Conservation (phyloP, 2,113 vertebrate species). For the Stigmatopora argus region DNA sequence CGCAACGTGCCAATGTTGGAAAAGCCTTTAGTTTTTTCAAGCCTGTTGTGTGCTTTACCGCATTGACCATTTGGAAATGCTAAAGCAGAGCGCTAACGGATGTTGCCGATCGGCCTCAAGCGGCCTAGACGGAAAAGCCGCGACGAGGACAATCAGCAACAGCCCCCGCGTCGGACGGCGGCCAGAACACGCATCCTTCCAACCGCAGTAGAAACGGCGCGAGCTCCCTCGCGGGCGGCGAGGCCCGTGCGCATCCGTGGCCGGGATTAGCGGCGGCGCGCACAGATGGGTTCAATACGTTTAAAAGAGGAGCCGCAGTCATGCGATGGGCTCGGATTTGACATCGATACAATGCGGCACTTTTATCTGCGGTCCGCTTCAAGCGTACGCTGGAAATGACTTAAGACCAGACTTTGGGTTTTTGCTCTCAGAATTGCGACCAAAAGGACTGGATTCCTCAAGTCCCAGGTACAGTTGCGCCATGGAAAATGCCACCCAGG, state of each 20-base stretch:
- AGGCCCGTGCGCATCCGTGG: slow-evolving; percentile 30
- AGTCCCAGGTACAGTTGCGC: slow-evolving; percentile 13
- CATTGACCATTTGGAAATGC: no score
- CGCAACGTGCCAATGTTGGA: no score
- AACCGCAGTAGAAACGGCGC: slow-evolving; percentile 45
- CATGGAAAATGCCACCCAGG: slow-evolving; percentile 3
- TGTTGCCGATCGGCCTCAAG: slow-evolving; percentile 38
- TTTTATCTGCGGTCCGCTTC: slow-evolving; percentile 42
- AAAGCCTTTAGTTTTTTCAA: no score
- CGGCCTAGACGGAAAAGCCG: slow-evolving; percentile 42
- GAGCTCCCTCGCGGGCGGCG: slow-evolving; percentile 17
- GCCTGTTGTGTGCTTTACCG: no score
- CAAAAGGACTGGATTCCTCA: not conserved
- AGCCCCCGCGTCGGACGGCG: slow-evolving; percentile 17
- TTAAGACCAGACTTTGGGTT: slow-evolving; percentile 32
- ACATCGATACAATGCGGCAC: slow-evolving; percentile 12
- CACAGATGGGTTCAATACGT: slow-evolving; percentile 58
- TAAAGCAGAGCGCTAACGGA: slow-evolving; percentile 27
- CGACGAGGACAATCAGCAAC: slow-evolving; percentile 47
- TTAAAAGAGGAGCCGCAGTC: slow-evolving; percentile 26
- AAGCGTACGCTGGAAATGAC: slow-evolving; percentile 38
- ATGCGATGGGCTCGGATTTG: slow-evolving; percentile 6
- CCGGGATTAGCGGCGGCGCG: slow-evolving; percentile 34
- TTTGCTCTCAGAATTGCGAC: slow-evolving; percentile 16
- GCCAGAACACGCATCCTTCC: slow-evolving; percentile 39